Base-by-base conservation (phyloP, 2,113 vertebrate genomes). In the Chlamydotis undulata region DNA sequence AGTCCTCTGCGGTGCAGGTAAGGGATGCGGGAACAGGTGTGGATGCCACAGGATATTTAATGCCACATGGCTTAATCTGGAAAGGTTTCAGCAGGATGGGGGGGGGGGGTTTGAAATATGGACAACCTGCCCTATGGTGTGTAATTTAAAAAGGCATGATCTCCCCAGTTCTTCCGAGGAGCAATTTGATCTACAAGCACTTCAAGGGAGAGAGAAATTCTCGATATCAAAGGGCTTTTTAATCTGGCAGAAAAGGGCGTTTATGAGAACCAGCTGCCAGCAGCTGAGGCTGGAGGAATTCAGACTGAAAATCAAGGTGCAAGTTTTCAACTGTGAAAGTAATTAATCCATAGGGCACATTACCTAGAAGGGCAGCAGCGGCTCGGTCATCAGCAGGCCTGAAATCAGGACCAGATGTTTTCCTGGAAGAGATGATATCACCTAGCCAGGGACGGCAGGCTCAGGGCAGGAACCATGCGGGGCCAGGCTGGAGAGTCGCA, bases 251-350 rank as follows among this genome's bases (percentile, higher is more conserved):
- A 93, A 96, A 95, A 85, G 59, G 81, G 55, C 67, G 86, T 87
- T 95, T 92, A 96, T 92, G 71, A 91, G 87, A 94, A 94, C 90
- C 96, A 95, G 92, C 76, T 96, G 94, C 55, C 28, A 73, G 83
- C 65, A 96, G 83, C 19, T 49, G 95, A 90, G 67, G 95, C 83
- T 3, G 14, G 93, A 95, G 77, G 70, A 91, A 93, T 94, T 87
- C 81, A 94, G 95, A 85, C 83, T 79, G 70, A 95, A 96, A 96
- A 89, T 95, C 95, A 96, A 96, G 94, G 94, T 94, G 81, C 89
- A 97, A 61, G 0, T 97, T 96, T 96, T 94, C 81, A 95, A 69
- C 95, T 95, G 91, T 91, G 92, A 97, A 93, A 96, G 91, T 91
- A 95, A 96, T 97, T 97, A 97, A 92, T 92, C 83, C 19, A 2